Conservation (phyloP, 1,140 invertebrate species). For the Tetragnatha versicolor region DNA sequence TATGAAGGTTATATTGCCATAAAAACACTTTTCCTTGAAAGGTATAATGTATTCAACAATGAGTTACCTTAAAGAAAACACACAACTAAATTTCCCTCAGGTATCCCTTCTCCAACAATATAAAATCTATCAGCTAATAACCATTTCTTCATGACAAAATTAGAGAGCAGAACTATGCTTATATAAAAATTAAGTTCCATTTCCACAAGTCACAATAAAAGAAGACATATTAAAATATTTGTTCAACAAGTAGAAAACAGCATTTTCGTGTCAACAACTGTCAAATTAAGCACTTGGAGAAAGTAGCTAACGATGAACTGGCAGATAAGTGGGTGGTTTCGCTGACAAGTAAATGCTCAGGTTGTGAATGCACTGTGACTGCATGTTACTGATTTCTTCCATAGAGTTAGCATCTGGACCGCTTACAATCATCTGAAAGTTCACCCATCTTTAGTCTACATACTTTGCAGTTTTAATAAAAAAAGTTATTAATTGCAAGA, state of each 20-base stretch:
- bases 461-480: too few species aligned
- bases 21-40: background rate
- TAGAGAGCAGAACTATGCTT: background rate
- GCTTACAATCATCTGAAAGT: conserved; percentile 49
- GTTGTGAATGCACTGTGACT: conserved; percentile 46
- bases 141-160: background rate
- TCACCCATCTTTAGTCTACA: too few species aligned
- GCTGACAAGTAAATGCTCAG: conserved; percentile 40
- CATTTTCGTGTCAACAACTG: background rate
- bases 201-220: conserved; percentile 14
- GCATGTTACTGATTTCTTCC: conserved; percentile 44
- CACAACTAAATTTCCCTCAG: background rate
- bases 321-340: conserved; percentile 27
- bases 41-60: background rate
- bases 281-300: background rate
- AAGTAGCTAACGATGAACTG: background rate
- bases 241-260: conserved; percentile 27
- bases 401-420: conserved; percentile 30
- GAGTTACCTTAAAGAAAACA: background rate
- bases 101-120: background rate
- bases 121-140: conserved; percentile 14
- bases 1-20: background rate
- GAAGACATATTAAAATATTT: conserved; percentile 32
- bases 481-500: too few species aligned
- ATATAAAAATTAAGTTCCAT: background rate